These are phyloP conservation scores for Athene cunicularia DNA, from an alignment of 2,113 vertebrate genomes.

Conservation along the genomic window DNA sequence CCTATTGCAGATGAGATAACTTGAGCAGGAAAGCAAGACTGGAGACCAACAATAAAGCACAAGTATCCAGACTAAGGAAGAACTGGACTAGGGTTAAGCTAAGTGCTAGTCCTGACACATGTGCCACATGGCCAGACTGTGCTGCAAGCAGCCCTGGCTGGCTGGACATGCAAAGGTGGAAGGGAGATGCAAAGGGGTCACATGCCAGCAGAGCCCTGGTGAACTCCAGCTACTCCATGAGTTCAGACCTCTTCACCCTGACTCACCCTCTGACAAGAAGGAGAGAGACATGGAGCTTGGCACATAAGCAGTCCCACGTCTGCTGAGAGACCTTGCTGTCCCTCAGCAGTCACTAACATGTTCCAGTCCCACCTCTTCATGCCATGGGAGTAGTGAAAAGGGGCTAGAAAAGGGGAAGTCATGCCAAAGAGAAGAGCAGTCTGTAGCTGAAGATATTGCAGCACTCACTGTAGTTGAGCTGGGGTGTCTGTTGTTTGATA, in stretches of 20 bases:
- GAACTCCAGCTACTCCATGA: neutral
- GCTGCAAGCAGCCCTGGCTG: rapidly evolving
- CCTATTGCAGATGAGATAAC: neutral
- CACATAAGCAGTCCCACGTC: rapidly evolving
- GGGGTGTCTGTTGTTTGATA: rapidly evolving
- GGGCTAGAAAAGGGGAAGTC: neutral
- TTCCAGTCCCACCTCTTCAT: rapidly evolving
- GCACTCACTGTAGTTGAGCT: neutral
- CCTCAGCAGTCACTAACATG: neutral
- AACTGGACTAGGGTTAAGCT: neutral
- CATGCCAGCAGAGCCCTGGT: rapidly evolving
- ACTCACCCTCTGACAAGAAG: rapidly evolving
- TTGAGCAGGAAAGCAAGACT: neutral
- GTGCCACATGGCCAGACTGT: rapidly evolving
- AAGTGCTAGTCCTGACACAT: neutral
- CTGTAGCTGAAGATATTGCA: rapidly evolving
- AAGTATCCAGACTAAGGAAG: neutral
- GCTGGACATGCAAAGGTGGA: neutral
- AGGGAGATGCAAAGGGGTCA: neutral
- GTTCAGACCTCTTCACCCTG: neutral
- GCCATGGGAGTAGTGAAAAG: neutral
- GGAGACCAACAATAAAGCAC: neutral
- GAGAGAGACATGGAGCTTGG: neutral
- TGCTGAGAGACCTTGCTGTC: neutral
- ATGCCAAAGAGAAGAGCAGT: neutral